A percentile compares a stretch with the other conserved stretches of the same genome.
Evolutionary conservation across 2,888 invertebrate genomes (phyloP).

Genomic region (Calliphora vomitoria): DNA sequence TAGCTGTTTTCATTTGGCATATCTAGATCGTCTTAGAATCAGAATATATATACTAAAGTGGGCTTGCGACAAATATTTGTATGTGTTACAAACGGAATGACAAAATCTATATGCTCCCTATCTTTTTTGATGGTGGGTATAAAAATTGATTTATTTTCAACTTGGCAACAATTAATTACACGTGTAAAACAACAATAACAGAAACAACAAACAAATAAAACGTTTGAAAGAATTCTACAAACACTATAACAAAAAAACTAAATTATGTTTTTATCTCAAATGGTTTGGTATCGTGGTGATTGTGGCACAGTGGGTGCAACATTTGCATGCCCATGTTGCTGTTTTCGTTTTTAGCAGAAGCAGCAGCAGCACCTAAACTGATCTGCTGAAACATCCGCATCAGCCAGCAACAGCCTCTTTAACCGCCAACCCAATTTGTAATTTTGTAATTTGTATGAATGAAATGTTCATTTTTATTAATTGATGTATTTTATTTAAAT

Average conservation of each 20-base stretch:
- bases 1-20: too few relatives aligned
- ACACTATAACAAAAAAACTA: background rate
- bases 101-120: too few relatives aligned
- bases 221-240: background rate
- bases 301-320: conserved; percentile 65
- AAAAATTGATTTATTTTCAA: conserved; percentile 5
- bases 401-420: conserved; percentile 13
- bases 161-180: conserved; percentile 37
- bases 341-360: background rate
- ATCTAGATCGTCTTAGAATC: too few relatives aligned
- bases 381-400: conserved; percentile 12
- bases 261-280: background rate
- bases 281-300: background rate
- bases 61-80: too few relatives aligned
- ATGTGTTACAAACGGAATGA: too few relatives aligned
- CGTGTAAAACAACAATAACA: conserved; percentile 10
- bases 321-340: background rate
- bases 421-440: conserved; percentile 41
- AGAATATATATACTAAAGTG: too few relatives aligned
- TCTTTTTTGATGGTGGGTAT: too few relatives aligned
- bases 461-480: conserved; percentile 69
- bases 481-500: conserved; percentile 68
- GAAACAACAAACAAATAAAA: background rate
- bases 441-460: conserved; percentile 59
- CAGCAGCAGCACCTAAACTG: conserved; percentile 20